These are phyloP conservation scores for Hofmannophila pseudospretella DNA, from an alignment of 2,888 invertebrate species.

Conservation along the genomic window DNA sequence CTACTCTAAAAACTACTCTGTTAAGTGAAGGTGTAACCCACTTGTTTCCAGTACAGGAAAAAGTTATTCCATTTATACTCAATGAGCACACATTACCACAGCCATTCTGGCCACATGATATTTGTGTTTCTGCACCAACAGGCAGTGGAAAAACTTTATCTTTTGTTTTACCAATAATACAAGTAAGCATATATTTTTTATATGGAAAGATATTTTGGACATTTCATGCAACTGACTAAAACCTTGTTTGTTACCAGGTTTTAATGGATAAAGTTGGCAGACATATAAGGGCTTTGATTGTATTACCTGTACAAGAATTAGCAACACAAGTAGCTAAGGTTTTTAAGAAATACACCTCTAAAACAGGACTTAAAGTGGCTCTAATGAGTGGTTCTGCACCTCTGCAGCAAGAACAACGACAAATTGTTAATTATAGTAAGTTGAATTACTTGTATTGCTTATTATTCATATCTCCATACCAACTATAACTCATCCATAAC, in stretches of 20 bases:
- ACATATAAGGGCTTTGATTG: slow-evolving; percentile 89
- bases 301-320: slow-evolving; percentile 94
- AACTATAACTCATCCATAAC: background rate
- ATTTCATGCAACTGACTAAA: no score
- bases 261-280: slow-evolving; percentile 80
- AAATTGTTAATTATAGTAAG: slow-evolving; percentile 75
- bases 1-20: slow-evolving; percentile 79
- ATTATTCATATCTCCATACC: no score
- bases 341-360: slow-evolving; percentile 83
- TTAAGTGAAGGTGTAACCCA: slow-evolving; percentile 83
- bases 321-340: slow-evolving; percentile 93
- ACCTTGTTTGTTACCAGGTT: slow-evolving; percentile 48
- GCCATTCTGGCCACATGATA: slow-evolving; percentile 87
- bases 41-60: slow-evolving; percentile 91
- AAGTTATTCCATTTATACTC: slow-evolving; percentile 87
- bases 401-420: slow-evolving; percentile 82
- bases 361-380: slow-evolving; percentile 83
- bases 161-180: slow-evolving; percentile 94
- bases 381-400: slow-evolving; percentile 83
- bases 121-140: slow-evolving; percentile 98
- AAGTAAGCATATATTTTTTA: slow-evolving; percentile 60
- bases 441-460: slow-evolving; percentile 7
- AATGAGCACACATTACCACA: slow-evolving; percentile 77
- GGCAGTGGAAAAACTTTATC: slow-evolving; percentile 98
- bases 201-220: no score